phyloP scores from a whole-genome alignment of 2,797 vertebrate species.

The Pagetopsis macropterus region DNA sequence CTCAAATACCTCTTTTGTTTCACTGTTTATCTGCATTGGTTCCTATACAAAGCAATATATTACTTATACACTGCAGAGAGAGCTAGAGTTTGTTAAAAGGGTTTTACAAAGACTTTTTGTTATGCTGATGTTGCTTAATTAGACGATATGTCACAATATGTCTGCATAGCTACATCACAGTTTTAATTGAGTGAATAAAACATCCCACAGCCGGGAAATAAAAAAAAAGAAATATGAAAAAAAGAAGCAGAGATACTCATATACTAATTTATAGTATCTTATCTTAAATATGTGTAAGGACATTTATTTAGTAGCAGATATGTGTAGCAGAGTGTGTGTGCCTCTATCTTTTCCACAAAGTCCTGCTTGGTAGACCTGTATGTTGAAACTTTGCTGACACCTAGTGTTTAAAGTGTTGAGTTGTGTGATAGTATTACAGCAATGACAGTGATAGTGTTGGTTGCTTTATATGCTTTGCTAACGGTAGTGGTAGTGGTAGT shows the following conservation, averaged over 20 bases:
- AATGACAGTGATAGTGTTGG: background rate
- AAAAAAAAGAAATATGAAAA: background rate
- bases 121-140: slow-evolving; percentile 1
- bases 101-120: background rate
- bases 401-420: slow-evolving; percentile 48
- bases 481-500: background rate
- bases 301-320: background rate
- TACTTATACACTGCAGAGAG: slow-evolving; percentile 25
- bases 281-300: no score
- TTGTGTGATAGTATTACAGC: background rate
- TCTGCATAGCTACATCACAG: background rate
- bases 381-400: slow-evolving; percentile 61
- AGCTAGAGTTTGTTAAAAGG: background rate
- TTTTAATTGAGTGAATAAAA: background rate
- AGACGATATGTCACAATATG: background rate
- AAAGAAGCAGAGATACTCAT: background rate
- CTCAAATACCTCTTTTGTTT: slow-evolving; percentile 16
- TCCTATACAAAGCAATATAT: background rate
- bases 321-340: background rate
- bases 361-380: background rate
- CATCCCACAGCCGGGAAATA: background rate
- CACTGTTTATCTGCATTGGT: slow-evolving; percentile 33
- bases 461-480: background rate
- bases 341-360: background rate
- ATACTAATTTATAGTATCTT: background rate